Percentiles rank a stretch among this genome's conserved stretches.
These are phyloP conservation scores for Calliscelio sp. DNA, from an alignment of 2,888 invertebrate genomes.

Conservation along the genomic window DNA sequence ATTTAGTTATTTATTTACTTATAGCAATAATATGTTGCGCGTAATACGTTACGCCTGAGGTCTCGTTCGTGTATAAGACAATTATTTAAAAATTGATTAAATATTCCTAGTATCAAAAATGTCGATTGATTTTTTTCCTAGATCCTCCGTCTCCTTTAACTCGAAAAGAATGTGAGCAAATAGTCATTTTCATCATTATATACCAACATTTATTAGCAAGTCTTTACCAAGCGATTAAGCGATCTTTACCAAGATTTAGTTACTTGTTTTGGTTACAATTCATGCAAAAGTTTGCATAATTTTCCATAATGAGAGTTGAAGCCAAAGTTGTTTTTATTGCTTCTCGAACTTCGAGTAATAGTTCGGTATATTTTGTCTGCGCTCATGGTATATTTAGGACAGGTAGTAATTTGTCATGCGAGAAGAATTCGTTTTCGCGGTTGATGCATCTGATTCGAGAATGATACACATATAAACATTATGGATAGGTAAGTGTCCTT, in stretches of 20 bases:
- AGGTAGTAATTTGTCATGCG: background rate
- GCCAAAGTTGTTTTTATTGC: slow-evolving; percentile 17
- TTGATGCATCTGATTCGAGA: background rate
- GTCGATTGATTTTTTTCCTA: slow-evolving; percentile 56
- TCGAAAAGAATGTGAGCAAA: background rate
- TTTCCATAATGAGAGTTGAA: slow-evolving; percentile 33
- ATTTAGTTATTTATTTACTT: slow-evolving; percentile 85
- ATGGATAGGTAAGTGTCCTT: too few species aligned
- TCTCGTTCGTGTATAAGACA: slow-evolving; percentile 81
- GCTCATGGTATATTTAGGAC: background rate
- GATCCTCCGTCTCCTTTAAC: slow-evolving; percentile 8
- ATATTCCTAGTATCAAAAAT: slow-evolving; percentile 83
- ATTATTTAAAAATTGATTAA: slow-evolving; percentile 85
- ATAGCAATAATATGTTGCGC: slow-evolving; percentile 76
- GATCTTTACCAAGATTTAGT: slow-evolving; percentile 1
- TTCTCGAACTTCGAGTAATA: slow-evolving; percentile 13
- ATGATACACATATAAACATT: too few species aligned
- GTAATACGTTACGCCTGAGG: slow-evolving; percentile 73
- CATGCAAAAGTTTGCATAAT: slow-evolving; percentile 45
- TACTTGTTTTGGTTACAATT: slow-evolving; percentile 21
- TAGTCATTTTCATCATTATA: slow-evolving; percentile 42
- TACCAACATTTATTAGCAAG: slow-evolving; percentile 49
- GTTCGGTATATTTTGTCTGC: slow-evolving; percentile 9
- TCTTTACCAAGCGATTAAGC: slow-evolving; percentile 3
- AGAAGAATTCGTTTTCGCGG: background rate